These are phyloP conservation scores for Arge pagana DNA, from an alignment of 2,888 invertebrate genomes.

Conservation along the genomic window DNA sequence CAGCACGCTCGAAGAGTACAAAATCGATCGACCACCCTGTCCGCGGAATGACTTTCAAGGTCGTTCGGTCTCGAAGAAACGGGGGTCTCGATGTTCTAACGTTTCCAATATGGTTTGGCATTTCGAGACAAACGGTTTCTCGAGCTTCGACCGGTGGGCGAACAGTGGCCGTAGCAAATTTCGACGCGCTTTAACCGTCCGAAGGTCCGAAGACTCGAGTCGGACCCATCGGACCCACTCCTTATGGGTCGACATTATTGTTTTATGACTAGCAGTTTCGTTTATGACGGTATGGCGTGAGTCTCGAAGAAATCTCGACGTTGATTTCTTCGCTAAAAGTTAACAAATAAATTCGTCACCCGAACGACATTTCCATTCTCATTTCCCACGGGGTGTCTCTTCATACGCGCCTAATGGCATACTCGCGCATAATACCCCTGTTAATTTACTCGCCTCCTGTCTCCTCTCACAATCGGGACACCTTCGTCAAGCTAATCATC, in stretches of 20 bases:
- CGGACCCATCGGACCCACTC: constrained; percentile 3
- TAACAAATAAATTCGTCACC: not conserved
- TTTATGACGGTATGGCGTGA: constrained; percentile 1
- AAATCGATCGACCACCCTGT: not conserved
- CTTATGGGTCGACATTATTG: constrained; percentile 34
- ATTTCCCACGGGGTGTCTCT: not conserved
- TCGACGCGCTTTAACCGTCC: constrained; percentile 7
- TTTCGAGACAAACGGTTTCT: not conserved
- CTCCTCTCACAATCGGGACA: no score
- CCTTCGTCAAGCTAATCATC: no score
- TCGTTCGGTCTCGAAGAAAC: no score
- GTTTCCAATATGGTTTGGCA: not conserved
- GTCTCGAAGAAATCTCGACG: not conserved
- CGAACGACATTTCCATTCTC: not conserved
- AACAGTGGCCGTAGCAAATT: constrained; percentile 11
- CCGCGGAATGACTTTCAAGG: not conserved
- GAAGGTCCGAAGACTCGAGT: not conserved
- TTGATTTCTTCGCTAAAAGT: not conserved
- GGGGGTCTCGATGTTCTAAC: no score
- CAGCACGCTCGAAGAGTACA: not conserved
- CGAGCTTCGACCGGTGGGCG: not conserved
- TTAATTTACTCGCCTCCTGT: no score
- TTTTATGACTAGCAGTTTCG: constrained; percentile 29
- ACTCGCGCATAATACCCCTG: no score
- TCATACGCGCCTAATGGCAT: no score